Percentiles rank a stretch among this genome's conserved stretches.
Evolutionary conservation across 2,113 vertebrate species (phyloP).

Genomic region (Danionella cerebrum): DNA sequence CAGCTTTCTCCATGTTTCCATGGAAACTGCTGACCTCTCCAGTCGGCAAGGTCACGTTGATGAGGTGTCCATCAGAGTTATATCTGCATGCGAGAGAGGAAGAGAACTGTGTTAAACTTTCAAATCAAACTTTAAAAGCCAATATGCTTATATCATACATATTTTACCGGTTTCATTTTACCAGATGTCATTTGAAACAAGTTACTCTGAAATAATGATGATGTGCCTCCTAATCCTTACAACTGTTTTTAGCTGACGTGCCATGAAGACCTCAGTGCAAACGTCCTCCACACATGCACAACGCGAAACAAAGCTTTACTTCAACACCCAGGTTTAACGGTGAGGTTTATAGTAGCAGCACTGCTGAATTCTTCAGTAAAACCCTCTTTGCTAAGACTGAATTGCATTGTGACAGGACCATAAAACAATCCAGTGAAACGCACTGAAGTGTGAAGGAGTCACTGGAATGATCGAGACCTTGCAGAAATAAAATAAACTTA

Average conservation of each 20-base stretch:
- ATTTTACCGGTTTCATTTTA: neutral
- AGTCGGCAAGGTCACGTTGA: slow-evolving; percentile 79
- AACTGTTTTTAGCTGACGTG: neutral
- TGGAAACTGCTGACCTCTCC: slow-evolving; percentile 82
- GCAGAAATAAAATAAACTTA: slow-evolving; percentile 8
- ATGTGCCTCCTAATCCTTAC: neutral
- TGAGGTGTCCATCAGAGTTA: slow-evolving; percentile 76
- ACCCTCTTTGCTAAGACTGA: slow-evolving; percentile 1
- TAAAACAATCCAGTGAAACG: neutral
- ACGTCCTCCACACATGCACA: neutral
- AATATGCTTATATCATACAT: neutral
- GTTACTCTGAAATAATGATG: neutral
- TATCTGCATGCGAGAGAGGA: slow-evolving; percentile 61
- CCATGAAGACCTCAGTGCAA: neutral
- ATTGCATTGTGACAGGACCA: neutral
- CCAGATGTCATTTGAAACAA: neutral
- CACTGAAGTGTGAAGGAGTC: slow-evolving; percentile 1
- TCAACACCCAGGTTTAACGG: neutral
- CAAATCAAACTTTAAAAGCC: neutral
- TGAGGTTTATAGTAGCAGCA: neutral
- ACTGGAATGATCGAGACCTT: neutral
- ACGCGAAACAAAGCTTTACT: slow-evolving; percentile 1
- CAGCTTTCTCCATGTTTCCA: slow-evolving; percentile 74
- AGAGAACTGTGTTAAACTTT: neutral
- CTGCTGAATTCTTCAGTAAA: neutral